Base-by-base conservation (phyloP, 1,140 invertebrate genomes). In the Cyphomyrmex costatus region DNA sequence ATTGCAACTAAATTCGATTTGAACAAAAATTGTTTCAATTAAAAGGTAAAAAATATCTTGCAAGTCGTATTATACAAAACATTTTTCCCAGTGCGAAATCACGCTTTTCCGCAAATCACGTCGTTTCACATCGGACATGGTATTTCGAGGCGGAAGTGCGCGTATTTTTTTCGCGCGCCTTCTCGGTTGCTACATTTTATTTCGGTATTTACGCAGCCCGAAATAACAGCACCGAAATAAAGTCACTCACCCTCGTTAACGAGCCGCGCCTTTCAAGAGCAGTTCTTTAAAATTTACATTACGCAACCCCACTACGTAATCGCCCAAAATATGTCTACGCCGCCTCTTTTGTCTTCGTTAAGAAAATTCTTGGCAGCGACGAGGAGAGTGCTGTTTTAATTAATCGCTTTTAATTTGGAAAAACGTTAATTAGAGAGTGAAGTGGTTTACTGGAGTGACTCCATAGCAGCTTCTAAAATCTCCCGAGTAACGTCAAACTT, bases 211-310 rank as follows among this genome's bases (percentile, higher is more conserved):
- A 82, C 46, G 51, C 6, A 19, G 68, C 79, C 58, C 61, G 56
- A 90, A 87, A 87, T 90, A 90, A 65, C 36, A 30, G 58, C 36
- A 80, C 79, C 60, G 74, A 89, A 87, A 89, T 87, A 87, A 84
- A 90, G 73, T 77, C 68, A 83, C 88, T 87, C 61, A 76, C 78
- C 63, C 76, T 85, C 85, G 80, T 90, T 89, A 89, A 65, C 88
- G 49, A 33, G 42, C 70, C 63, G 78, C 84, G 66, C 74, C 74
- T 79, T 82, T 60, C 65, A 46, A 30, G 27, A 76, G 16, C 46
- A 30, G 33, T 51, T 70, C 66, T 88, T 42, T 53, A 79, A 73
- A 82, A 73, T 58, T 46, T 1, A 24, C 60, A 61, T 89, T 89
- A 79, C 85, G 61, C 46, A 90, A 89, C 58, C n/a, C 1, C 46